phyloP scores from a whole-genome alignment of 2,888 invertebrate genomes.

The Iselma pallidipennis region DNA sequence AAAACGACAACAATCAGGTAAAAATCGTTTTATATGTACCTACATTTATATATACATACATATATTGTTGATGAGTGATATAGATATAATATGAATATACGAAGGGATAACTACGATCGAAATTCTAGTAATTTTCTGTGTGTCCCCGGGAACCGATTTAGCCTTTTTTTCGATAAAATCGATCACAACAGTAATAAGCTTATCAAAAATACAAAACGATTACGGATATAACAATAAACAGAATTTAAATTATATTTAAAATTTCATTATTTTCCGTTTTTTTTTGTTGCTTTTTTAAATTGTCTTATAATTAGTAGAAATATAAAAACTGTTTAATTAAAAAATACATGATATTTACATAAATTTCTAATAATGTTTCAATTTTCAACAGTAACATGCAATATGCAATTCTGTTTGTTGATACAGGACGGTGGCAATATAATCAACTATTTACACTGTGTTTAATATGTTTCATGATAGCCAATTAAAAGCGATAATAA shows the following conservation, averaged over 20 bases:
- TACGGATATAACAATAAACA: no score
- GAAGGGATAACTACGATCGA: no score
- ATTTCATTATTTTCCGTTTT: no score
- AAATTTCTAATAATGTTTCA: background rate
- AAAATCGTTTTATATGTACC: background rate
- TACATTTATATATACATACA: no score
- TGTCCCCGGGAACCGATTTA: background rate
- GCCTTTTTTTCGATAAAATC: background rate
- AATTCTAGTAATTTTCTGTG: background rate
- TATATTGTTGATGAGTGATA: background rate
- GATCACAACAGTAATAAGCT: background rate
- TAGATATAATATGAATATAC: no score
- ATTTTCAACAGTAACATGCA: background rate
- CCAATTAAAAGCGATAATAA: background rate
- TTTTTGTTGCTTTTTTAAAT: no score
- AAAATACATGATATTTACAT: no score
- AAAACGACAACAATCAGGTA: slow-evolving; percentile 14
- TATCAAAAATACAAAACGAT: no score
- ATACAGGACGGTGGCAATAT: background rate
- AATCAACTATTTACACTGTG: background rate
- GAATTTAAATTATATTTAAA: no score
- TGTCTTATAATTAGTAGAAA: no score
- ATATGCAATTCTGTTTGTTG: background rate
- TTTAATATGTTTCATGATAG: background rate
- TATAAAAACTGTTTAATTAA: no score